phyloP scores from a whole-genome alignment of 2,113 vertebrate species.

The Mormyrus iriodes region DNA sequence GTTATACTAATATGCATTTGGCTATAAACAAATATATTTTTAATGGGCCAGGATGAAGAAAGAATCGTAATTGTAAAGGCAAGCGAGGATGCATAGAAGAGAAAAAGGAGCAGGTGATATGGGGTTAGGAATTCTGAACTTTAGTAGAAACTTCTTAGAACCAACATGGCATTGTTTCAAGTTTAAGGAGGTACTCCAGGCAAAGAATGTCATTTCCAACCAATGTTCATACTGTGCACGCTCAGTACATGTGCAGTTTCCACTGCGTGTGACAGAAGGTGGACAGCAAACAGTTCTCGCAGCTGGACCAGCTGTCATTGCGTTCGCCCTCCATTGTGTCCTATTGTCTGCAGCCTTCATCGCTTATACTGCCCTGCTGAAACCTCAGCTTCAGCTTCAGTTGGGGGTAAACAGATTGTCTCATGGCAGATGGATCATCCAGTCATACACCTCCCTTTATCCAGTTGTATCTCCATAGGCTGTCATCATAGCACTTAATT shows the following conservation, averaged over 20 bases:
- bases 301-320: conserved; percentile 2
- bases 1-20: conserved; percentile 1
- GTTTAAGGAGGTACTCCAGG: neutral
- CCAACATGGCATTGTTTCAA: neutral
- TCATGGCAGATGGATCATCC: neutral
- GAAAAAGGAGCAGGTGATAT: neutral
- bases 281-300: neutral
- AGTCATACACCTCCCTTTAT: neutral
- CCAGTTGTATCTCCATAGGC: neutral
- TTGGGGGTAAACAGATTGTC: neutral
- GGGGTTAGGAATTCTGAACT: neutral
- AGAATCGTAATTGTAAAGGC: neutral
- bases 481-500: neutral
- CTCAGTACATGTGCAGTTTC: neutral
- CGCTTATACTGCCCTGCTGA: neutral
- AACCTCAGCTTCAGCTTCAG: neutral
- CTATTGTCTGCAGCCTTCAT: neutral
- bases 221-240: neutral
- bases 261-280: neutral
- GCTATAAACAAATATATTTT: neutral
- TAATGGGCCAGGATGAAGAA: neutral
- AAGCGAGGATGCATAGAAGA: neutral
- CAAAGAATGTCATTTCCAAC: neutral
- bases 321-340: neutral
- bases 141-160: neutral